phyloP scores from a whole-genome alignment of 2,888 invertebrate genomes.

The Dasysyrphus tricinctus region DNA sequence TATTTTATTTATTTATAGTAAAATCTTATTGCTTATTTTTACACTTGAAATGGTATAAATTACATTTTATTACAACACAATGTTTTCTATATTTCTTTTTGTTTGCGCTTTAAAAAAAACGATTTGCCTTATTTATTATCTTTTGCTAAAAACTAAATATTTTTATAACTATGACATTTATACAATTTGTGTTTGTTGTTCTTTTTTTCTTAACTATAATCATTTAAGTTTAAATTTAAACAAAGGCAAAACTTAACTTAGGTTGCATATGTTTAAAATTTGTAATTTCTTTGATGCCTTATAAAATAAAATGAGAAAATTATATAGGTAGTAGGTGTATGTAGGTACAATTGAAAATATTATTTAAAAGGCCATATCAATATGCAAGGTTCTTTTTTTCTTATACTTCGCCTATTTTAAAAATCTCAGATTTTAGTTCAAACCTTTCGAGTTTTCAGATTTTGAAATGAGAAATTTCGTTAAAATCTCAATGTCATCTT shows the following conservation, averaged over 20 bases:
- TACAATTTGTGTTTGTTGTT: neutral
- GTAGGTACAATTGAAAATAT: neutral
- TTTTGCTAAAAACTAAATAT: constrained; percentile 3
- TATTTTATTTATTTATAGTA: constrained; percentile 15
- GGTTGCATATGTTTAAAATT: neutral
- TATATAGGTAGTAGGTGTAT: neutral
- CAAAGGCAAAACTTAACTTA: neutral
- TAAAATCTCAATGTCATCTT: too few species aligned
- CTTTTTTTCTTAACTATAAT: neutral
- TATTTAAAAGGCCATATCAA: too few species aligned
- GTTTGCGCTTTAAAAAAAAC: constrained; percentile 20
- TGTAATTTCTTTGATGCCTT: neutral
- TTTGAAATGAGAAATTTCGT: too few species aligned
- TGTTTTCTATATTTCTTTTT: constrained; percentile 27
- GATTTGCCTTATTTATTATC: neutral
- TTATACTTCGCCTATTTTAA: too few species aligned
- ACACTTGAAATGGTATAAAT: constrained; percentile 55
- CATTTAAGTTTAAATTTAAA: neutral
- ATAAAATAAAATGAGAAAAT: neutral
- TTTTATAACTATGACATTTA: constrained; percentile 4
- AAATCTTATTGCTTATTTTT: constrained; percentile 51
- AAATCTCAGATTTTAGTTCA: too few species aligned
- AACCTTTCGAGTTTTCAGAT: too few species aligned
- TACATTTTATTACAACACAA: constrained; percentile 32
- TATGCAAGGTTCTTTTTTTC: too few species aligned